Evolutionary conservation across 2,888 invertebrate species (phyloP), one percentile per base, ranked within the genome.

Genomic region (Acronicta aceris): DNA sequence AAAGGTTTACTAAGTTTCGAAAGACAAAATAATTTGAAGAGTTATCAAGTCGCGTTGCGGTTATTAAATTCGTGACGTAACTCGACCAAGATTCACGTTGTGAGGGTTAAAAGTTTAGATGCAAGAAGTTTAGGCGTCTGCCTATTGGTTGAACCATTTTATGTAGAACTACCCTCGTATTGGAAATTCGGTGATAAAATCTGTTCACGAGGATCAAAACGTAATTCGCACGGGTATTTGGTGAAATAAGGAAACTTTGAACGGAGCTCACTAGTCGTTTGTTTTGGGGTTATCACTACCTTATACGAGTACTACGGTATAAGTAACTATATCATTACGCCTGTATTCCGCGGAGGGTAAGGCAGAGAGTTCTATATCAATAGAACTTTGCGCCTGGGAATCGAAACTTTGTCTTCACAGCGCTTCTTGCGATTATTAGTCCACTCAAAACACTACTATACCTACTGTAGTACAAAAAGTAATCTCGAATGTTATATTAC

Each of bases 171-270:
- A 36, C 36, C 59, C 25, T 59, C 59, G 47, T 66, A 67, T 72
- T 66, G 60, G 67, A 50, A 67, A 67, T 49, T 72, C 52, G 33
- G 52, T 43, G 58, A 66, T 67, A 59, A 33, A 72, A 72, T 66
- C 67, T 66, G 67, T 53, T 66, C 58, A 67, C 59, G 52, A 67
- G 67, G 59, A 72, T 66, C 67, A 53, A 59, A 53, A 53, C 10
- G 52, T 40, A 41, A 59, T 72, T 53, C 17, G 43, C 21, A 71
- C 52, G 72, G 48, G 41, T n/a, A 51, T 43, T 52, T 48, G 43
- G 50, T 51, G 40, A 42, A 33, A 71, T 30, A 46, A 9, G 27
- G 49, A 54, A 61, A 62, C 40, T 66, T 65, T 13, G 54, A 57
- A 55, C 17, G 41, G 41, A 56, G 25, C 59, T 30, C 62, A 69